These are phyloP conservation scores for Chionodraco myersi DNA, from an alignment of 2,113 vertebrate species.

Conservation along the genomic window DNA sequence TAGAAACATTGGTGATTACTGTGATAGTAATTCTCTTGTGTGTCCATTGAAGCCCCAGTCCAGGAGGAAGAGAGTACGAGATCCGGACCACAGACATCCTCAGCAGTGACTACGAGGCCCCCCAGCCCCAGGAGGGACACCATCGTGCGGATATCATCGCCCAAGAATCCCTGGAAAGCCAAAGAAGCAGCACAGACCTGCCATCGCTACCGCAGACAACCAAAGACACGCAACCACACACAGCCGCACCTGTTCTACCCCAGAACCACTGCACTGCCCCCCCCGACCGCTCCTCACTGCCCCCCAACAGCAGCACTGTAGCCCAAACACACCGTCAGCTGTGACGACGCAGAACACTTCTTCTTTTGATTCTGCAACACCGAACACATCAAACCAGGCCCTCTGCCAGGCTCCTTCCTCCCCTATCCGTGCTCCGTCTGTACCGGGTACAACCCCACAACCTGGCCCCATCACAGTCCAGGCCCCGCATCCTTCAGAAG, in stretches of 20 bases:
- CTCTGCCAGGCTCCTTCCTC: slow-evolving; percentile 43
- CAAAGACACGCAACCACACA: slow-evolving; percentile 50
- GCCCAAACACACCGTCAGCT: slow-evolving; percentile 17
- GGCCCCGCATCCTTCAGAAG: slow-evolving; percentile 38
- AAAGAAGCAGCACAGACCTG: slow-evolving; percentile 39
- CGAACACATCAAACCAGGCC: slow-evolving; percentile 39
- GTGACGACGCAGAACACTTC: slow-evolving; percentile 6
- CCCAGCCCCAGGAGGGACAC: slow-evolving; percentile 55
- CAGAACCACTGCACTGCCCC: slow-evolving; percentile 47
- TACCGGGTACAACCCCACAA: slow-evolving; percentile 20
- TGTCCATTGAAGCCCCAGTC: slow-evolving; percentile 71
- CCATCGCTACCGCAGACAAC: slow-evolving; percentile 21
- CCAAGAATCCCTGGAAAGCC: slow-evolving; percentile 41
- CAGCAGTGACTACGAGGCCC: slow-evolving; percentile 63
- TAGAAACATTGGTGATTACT: neutral
- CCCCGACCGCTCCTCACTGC: slow-evolving; percentile 5
- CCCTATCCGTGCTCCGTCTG: neutral
- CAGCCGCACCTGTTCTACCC: slow-evolving; percentile 25
- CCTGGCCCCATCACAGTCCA: slow-evolving; percentile 12
- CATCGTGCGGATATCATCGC: slow-evolving; percentile 12
- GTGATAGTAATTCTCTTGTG: slow-evolving; percentile 6
- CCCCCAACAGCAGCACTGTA: slow-evolving; percentile 49
- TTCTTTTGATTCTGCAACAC: slow-evolving; percentile 29
- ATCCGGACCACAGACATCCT: slow-evolving; percentile 78
- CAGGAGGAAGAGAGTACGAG: slow-evolving; percentile 71